A percentile compares a stretch with the other conserved stretches of the same genome.
These are phyloP conservation scores for Mayetiola destructor DNA, from an alignment of 2,888 invertebrate species.

Conservation along the genomic window DNA sequence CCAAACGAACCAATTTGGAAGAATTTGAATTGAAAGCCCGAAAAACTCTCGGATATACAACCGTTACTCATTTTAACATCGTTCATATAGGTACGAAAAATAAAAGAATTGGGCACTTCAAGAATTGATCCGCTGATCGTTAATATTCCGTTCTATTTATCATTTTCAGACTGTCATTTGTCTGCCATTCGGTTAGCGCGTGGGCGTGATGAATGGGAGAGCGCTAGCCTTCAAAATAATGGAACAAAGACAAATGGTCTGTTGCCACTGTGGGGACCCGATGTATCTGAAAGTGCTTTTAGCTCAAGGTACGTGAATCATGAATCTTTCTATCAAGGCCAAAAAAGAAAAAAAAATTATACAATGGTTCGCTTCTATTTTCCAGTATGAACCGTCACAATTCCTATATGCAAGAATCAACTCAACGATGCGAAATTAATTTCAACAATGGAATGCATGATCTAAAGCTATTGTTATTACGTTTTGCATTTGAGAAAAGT, in stretches of 20 bases:
- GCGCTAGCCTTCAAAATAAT: conserved; percentile 93
- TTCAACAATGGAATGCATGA: conserved; percentile 61
- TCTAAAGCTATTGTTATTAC: conserved; percentile 70
- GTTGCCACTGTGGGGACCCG: conserved; percentile 91
- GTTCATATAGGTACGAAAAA: no score
- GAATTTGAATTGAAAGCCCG: conserved; percentile 80
- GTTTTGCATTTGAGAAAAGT: conserved; percentile 86
- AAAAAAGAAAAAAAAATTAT: no score
- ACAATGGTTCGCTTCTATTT: no score
- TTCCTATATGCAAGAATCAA: conserved; percentile 52
- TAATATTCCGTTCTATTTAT: no score
- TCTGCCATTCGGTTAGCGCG: conserved; percentile 72
- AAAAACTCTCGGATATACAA: conserved; percentile 79
- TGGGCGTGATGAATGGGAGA: conserved; percentile 90
- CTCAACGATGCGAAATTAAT: conserved; percentile 34
- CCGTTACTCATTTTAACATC: conserved; percentile 95
- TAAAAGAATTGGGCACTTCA: no score
- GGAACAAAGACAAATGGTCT: conserved; percentile 96
- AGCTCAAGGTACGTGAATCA: no score
- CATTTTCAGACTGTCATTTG: conserved; percentile 98
- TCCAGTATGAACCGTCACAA: conserved; percentile 72
- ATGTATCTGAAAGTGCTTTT: conserved; percentile 82
- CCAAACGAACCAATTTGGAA: conserved; percentile 86
- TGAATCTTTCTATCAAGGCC: no score
- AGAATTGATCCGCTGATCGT: no score